phyloP scores from a whole-genome alignment of 2,888 invertebrate genomes.

The Eurois occulta region DNA sequence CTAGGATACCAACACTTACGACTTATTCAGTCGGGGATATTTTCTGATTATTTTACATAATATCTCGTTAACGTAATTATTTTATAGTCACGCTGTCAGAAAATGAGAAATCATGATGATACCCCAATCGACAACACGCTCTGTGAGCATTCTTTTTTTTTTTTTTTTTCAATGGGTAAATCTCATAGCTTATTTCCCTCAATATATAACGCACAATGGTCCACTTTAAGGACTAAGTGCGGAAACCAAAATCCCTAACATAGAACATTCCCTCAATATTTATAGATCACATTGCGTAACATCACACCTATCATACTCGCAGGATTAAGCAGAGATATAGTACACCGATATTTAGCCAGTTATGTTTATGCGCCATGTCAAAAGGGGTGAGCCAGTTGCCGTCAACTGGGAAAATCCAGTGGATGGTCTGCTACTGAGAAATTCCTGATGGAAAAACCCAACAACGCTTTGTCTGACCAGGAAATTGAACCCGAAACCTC shows the following conservation, averaged over 20 bases:
- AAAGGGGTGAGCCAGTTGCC: neutral
- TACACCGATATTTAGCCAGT: neutral
- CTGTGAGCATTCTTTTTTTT: neutral
- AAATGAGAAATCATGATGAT: neutral
- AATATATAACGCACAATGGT: too few relatives aligned
- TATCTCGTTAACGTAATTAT: neutral
- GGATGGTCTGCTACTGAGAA: neutral
- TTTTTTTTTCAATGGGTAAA: too few relatives aligned
- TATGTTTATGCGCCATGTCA: neutral
- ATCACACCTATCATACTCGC: neutral
- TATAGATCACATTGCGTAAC: neutral
- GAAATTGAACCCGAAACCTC: neutral
- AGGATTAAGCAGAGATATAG: neutral
- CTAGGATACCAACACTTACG: neutral
- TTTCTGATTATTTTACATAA: neutral
- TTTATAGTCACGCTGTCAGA: neutral
- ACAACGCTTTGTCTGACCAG: neutral
- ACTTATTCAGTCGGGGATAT: neutral
- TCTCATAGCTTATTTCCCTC: neutral
- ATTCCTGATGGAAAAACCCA: neutral
- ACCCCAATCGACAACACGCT: conserved; percentile 1
- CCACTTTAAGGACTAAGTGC: too few relatives aligned
- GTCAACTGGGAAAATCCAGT: neutral
- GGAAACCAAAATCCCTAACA: too few relatives aligned
- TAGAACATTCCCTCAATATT: neutral